Percentiles rank a stretch among this genome's conserved stretches.
Evolutionary conservation across 1,140 invertebrate species (phyloP).

Genomic region (Drosophila sechellia): DNA sequence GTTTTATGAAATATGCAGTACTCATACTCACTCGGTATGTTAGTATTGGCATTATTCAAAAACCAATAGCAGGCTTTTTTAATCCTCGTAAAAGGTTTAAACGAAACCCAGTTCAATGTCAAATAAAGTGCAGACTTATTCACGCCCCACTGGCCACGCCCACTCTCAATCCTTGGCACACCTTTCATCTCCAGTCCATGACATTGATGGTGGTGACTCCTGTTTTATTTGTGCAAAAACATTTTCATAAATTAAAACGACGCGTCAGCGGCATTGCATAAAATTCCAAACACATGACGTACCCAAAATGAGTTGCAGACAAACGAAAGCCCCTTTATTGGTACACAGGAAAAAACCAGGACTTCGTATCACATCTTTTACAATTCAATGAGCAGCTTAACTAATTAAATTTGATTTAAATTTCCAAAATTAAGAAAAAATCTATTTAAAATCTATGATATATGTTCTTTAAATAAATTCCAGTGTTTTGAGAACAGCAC

Average conservation of each 20-base stretch:
- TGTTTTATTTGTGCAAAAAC: slow-evolving; percentile 44
- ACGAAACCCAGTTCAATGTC: slow-evolving; percentile 1
- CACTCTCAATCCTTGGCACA: slow-evolving; percentile 10
- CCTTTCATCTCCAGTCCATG: slow-evolving; percentile 8
- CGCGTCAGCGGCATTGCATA: slow-evolving; percentile 61
- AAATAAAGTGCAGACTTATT: slow-evolving; percentile 31
- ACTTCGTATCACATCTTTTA: background rate
- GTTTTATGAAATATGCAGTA: too few relatives aligned
- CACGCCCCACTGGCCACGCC: slow-evolving; percentile 2
- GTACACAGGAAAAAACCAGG: slow-evolving; percentile 3
- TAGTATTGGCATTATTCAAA: too few relatives aligned
- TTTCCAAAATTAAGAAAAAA: background rate
- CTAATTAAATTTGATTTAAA: background rate
- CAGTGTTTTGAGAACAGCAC: slow-evolving; percentile 29
- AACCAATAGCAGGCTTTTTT: background rate
- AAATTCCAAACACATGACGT: slow-evolving; percentile 57
- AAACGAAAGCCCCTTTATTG: slow-evolving; percentile 1
- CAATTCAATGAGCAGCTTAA: background rate
- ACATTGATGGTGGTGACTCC: slow-evolving; percentile 35
- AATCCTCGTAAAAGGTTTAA: slow-evolving; percentile 14
- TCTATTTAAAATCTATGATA: too few relatives aligned
- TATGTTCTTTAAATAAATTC: background rate
- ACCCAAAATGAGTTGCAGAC: slow-evolving; percentile 20
- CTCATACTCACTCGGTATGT: too few relatives aligned
- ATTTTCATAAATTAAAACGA: slow-evolving; percentile 77